Percentiles rank a stretch among this genome's conserved stretches.
These are phyloP conservation scores for Cheilosia vernalis DNA, from an alignment of 2,888 invertebrate genomes.

Conservation along the genomic window DNA sequence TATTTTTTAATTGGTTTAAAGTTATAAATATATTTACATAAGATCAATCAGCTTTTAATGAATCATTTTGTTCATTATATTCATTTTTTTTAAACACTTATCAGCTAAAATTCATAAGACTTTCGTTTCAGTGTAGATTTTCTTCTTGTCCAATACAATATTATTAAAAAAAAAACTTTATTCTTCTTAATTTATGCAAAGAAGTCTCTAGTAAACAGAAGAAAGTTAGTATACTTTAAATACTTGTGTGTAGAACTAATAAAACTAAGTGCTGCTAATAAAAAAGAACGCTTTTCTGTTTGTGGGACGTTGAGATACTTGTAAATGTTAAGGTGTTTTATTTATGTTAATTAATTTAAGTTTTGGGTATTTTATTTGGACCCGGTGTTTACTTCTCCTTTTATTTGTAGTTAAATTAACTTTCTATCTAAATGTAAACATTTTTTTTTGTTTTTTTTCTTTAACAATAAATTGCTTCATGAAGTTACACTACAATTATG, in stretches of 20 bases:
- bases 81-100: conserved; percentile 78
- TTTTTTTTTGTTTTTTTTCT: conserved; percentile 1
- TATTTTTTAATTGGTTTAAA: conserved; percentile 57
- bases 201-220: conserved; percentile 26
- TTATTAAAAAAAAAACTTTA: conserved; percentile 34
- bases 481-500: conserved; percentile 24
- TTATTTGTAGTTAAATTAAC: conserved; percentile 46
- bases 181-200: conserved; percentile 19
- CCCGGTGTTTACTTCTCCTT: conserved; percentile 60
- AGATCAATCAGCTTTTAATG: conserved; percentile 35
- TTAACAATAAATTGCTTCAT: conserved; percentile 56
- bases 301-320: conserved; percentile 47
- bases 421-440: conserved; percentile 52
- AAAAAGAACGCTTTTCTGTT: not conserved
- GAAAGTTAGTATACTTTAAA: conserved; percentile 29
- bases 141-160: conserved; percentile 47
- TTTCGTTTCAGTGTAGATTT: conserved; percentile 81
- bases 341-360: conserved; percentile 17
- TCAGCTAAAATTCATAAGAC: conserved; percentile 83
- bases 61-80: conserved; percentile 65
- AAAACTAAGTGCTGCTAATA: conserved; percentile 39
- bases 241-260: conserved; percentile 32
- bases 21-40: conserved; percentile 70
- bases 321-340: conserved; percentile 18
- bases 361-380: conserved; percentile 66